Evolutionary conservation across 1,140 invertebrate genomes (phyloP), one percentile per base, ranked within the genome.

Genomic region (Neuroterus valhalla): DNA sequence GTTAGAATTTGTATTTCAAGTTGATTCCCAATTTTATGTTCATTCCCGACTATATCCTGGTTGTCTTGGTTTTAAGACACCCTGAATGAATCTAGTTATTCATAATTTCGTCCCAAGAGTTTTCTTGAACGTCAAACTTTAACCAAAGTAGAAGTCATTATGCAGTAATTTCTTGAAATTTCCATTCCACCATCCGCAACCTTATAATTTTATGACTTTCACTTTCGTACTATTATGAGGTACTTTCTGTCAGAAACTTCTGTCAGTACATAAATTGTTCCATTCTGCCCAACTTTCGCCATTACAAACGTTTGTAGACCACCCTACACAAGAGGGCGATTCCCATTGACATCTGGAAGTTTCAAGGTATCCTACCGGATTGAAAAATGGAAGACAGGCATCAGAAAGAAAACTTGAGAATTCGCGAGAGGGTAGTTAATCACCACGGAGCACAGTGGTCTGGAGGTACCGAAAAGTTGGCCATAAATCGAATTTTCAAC

Each of bases 221-320:
- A 55, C 23, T 62, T 62, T 62, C 21, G 3, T 62, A 26, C 15
- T 3, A 11, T 23, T 31, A 3, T 5, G 31, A 23, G 52, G 3
- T 26, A 31, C 14, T 26, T 12, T 23, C 21, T n/a, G 19, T 21
- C 19, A 55, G 23, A 26, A 55, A 55, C 23, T 55, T 23, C 19
- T 12, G 14, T 48, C 10, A 48, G 52, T 76, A 73, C 74, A 81
- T 78, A 72, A 79, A 79, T 78, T 76, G 80, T 75, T 76, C 79
- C 78, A 78, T 81, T 76, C 72, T 74, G 66, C 46, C 42, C 69
- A 79, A 79, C 75, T 81, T 81, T 79, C 77, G 77, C 76, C 77
- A 79, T 81, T 75, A 79, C 70, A 74, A 75, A 44, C 62, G 55
- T 68, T 76, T 52, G 21, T 52, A 52, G 50, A 52, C 12, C 21